These are phyloP conservation scores for Prolemur simus DNA, from an alignment of 2,113 vertebrate genomes.

Conservation along the genomic window DNA sequence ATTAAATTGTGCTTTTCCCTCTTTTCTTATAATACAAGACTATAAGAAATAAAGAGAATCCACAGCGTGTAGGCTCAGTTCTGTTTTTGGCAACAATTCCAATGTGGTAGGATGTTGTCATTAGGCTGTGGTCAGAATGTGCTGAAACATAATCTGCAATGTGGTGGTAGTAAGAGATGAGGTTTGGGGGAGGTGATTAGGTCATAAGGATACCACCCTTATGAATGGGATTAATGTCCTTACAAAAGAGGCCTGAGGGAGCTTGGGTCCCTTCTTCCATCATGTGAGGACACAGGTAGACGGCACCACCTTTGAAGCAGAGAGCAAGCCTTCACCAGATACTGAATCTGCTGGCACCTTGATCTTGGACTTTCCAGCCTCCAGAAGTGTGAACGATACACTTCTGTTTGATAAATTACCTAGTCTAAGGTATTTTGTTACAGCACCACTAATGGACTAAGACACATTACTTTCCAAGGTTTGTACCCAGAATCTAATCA, in stretches of 20 bases:
- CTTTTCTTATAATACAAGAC: background rate
- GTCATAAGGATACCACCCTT: background rate
- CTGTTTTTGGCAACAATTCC: background rate
- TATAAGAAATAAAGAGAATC: background rate
- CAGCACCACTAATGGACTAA: background rate
- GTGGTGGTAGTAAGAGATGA: background rate
- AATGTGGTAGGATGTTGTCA: background rate
- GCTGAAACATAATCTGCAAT: background rate
- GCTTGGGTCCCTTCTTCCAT: background rate
- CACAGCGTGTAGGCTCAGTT: background rate
- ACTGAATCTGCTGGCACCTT: background rate
- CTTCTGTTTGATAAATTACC: background rate
- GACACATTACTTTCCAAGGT: too few relatives aligned
- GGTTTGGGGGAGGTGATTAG: background rate
- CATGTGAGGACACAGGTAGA: background rate
- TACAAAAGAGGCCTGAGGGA: background rate
- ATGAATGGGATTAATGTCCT: background rate
- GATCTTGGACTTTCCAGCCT: background rate
- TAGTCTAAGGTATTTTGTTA: background rate
- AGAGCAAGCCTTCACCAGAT: background rate
- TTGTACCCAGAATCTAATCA: background rate
- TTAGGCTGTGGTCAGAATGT: background rate
- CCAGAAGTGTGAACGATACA: background rate
- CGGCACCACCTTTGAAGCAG: background rate
- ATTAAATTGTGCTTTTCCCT: background rate